These are phyloP conservation scores for Cyclophora punctaria DNA, from an alignment of 2,888 invertebrate genomes.

Conservation along the genomic window DNA sequence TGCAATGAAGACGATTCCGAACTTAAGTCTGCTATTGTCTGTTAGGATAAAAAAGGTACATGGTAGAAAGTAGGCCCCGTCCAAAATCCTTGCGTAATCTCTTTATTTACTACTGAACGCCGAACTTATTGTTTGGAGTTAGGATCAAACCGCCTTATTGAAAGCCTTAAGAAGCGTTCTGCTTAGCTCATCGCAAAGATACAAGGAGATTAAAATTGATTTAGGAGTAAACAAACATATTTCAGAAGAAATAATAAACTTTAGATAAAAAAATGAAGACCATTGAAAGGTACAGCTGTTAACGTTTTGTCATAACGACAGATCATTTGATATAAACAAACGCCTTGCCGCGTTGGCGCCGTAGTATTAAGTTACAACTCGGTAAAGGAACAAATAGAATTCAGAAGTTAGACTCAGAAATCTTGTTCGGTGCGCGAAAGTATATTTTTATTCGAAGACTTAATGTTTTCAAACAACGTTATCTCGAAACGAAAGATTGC, in stretches of 20 bases:
- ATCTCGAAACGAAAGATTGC: conserved; percentile 46
- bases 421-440: conserved; percentile 33
- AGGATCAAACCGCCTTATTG: conserved; percentile 13
- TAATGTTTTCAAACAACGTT: conserved; percentile 47
- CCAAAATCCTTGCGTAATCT: conserved; percentile 44
- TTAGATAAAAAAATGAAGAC: too few relatives aligned
- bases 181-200: neutral
- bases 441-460: conserved; percentile 50
- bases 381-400: conserved; percentile 45
- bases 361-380: conserved; percentile 56
- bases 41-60: conserved; percentile 59
- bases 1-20: conserved; percentile 51
- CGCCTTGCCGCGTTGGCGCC: conserved; percentile 40
- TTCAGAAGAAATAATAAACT: too few relatives aligned
- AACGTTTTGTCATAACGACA: conserved; percentile 47
- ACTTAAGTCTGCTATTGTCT: conserved; percentile 60
- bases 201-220: too few relatives aligned
- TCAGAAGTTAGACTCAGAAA: conserved; percentile 31
- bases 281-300: too few relatives aligned
- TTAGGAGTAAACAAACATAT: too few relatives aligned
- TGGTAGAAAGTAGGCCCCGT: conserved; percentile 35
- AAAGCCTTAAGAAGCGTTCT: conserved; percentile 9
- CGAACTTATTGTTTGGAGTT: conserved; percentile 43
- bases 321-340: conserved; percentile 44
- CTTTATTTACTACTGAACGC: conserved; percentile 48